Evolutionary conservation across 2,113 vertebrate species (phyloP).

Genomic region (Seriola aureovittata): DNA sequence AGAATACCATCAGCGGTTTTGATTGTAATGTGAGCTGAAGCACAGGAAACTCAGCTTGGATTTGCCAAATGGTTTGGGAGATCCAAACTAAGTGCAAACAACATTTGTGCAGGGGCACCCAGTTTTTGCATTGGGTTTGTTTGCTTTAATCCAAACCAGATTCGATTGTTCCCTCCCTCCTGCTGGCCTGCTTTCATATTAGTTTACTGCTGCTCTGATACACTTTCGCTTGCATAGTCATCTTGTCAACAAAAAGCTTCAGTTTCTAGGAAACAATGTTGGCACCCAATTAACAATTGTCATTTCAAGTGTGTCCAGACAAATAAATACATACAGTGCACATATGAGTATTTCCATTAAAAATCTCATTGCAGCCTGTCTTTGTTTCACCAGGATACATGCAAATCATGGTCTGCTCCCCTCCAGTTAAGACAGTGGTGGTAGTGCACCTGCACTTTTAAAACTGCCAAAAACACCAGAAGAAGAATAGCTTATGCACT

Average conservation of each 20-base stretch:
- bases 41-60: background rate
- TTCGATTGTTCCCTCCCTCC: background rate
- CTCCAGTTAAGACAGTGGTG: background rate
- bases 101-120: background rate
- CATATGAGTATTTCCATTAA: background rate
- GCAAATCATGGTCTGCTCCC: background rate
- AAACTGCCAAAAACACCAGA: background rate
- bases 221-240: background rate
- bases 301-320: too few relatives aligned
- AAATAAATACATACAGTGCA: background rate
- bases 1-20: background rate
- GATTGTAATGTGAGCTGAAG: background rate
- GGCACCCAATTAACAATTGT: too few relatives aligned
- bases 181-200: background rate
- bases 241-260: background rate
- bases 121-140: background rate
- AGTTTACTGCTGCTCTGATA: background rate
- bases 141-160: background rate
- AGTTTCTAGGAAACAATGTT: background rate
- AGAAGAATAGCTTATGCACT: too few relatives aligned
- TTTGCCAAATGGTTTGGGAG: background rate
- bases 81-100: background rate
- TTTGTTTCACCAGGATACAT: slow-evolving; percentile 1
- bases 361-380: background rate
- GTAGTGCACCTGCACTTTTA: background rate